A percentile compares a stretch with the other conserved stretches of the same genome.
These are phyloP conservation scores for Pygoscelis antarcticus DNA, from an alignment of 2,113 vertebrate species.

Conservation along the genomic window DNA sequence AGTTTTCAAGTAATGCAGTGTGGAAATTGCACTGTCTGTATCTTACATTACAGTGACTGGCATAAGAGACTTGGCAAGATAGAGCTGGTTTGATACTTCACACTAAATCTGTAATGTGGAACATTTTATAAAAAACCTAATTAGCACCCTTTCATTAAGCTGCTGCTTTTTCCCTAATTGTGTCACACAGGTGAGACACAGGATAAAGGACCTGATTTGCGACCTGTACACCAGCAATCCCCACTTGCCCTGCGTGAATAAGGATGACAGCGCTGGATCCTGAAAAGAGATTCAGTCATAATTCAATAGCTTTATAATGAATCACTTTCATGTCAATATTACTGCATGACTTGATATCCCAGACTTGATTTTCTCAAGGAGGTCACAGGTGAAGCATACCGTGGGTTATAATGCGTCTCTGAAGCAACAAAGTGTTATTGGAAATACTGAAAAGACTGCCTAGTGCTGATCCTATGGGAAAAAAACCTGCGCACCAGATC, in stretches of 20 bases:
- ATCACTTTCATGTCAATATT: not conserved
- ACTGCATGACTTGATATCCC: not conserved
- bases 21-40: not conserved
- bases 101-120: not conserved
- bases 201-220: not conserved
- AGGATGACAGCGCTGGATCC: not conserved
- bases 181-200: not conserved
- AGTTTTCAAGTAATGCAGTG: not conserved
- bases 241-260: not conserved
- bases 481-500: rapidly evolving
- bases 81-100: not conserved
- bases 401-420: not conserved
- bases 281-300: not conserved
- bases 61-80: not conserved
- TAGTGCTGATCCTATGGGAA: not conserved
- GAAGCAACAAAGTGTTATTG: not conserved
- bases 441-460: not conserved
- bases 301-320: not conserved
- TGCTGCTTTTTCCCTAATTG: not conserved
- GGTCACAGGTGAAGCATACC: not conserved
- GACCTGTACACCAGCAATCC: not conserved
- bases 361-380: not conserved
- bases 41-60: not conserved
- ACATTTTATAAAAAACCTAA: not conserved
- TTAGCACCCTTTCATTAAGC: not conserved